Conservation (phyloP, 2,797 vertebrate species). For the Acipenser ruthenus region DNA sequence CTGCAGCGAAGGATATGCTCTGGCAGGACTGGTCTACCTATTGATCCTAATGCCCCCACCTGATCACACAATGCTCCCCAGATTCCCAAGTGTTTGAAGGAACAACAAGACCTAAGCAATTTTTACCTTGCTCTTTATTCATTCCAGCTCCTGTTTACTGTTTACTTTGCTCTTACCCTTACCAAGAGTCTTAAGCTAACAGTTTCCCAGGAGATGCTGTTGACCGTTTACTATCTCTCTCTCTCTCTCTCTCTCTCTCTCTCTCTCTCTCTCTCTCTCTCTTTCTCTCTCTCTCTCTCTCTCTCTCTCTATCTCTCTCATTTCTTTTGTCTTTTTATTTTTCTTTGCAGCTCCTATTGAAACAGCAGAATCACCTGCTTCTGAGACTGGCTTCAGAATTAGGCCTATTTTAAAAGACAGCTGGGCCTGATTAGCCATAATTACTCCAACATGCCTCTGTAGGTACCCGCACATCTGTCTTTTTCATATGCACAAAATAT, state of each 20-base stretch:
- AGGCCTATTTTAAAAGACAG: background rate
- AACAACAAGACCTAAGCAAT: background rate
- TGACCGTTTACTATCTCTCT: background rate
- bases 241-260: background rate
- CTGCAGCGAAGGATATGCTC: slow-evolving; percentile 18
- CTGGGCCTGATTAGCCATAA: too few species aligned
- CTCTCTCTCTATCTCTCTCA: background rate
- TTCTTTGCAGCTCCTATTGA: background rate
- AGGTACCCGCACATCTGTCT: too few species aligned
- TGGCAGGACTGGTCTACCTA: slow-evolving; percentile 7
- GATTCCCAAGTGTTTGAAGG: background rate
- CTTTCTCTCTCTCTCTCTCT: background rate
- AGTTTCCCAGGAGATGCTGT: background rate
- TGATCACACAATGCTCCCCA: background rate
- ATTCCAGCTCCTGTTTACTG: background rate
- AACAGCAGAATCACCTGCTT: background rate
- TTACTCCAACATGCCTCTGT: too few species aligned
- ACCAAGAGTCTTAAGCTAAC: background rate
- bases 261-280: background rate
- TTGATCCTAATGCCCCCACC: background rate
- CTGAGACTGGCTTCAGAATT: background rate
- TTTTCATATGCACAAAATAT: too few species aligned
- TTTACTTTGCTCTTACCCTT: background rate
- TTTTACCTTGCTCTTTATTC: background rate
- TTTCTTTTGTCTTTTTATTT: background rate